A percentile compares a stretch with the other conserved stretches of the same genome.
phyloP scores from a whole-genome alignment of 1,140 invertebrate genomes.

The Drosophila saltans region DNA sequence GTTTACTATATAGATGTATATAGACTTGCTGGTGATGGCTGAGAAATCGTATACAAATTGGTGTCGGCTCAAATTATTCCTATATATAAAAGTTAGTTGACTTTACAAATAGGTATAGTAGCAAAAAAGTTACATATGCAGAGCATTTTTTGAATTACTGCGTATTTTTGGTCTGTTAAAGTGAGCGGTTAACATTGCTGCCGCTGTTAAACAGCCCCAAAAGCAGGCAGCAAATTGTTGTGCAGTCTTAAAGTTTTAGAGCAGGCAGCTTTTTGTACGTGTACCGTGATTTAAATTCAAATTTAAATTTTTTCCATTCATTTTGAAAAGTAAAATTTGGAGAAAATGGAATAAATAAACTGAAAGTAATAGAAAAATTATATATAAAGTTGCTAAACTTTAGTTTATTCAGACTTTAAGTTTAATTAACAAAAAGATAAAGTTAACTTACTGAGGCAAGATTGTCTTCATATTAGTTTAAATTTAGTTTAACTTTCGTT shows the following conservation, averaged over 20 bases:
- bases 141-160: neutral
- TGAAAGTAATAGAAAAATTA: too few relatives aligned
- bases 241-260: neutral
- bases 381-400: too few relatives aligned
- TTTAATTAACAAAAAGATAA: too few relatives aligned
- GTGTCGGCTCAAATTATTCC: too few relatives aligned
- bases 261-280: neutral
- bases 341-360: too few relatives aligned
- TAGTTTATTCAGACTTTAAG: too few relatives aligned
- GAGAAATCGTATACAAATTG: neutral
- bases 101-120: too few relatives aligned
- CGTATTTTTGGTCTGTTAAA: neutral
- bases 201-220: neutral
- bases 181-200: conserved; percentile 17
- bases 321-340: neutral
- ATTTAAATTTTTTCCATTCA: neutral
- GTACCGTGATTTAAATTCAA: neutral
- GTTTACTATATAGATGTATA: neutral
- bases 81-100: too few relatives aligned
- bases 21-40: neutral
- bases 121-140: too few relatives aligned
- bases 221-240: conserved; percentile 10
- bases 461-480: neutral
- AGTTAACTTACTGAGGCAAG: too few relatives aligned
- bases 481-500: neutral